Base-by-base conservation (phyloP, 1,140 invertebrate genomes). In the Dendrolimus kikuchii region DNA sequence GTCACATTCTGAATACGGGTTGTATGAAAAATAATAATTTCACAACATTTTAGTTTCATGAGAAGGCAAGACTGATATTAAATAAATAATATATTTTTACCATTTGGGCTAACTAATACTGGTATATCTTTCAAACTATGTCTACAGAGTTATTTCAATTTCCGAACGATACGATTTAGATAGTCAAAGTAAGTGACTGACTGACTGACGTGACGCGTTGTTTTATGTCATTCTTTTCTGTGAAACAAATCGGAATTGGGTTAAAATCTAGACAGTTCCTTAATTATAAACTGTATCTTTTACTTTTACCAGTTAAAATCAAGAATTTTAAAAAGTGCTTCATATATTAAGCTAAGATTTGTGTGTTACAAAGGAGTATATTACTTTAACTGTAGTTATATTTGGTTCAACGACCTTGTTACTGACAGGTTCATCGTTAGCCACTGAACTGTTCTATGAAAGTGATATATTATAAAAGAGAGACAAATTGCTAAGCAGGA, bases 341-440 rank as follows among this genome's bases (percentile, higher is more conserved):
- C 59, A 71, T 51, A 63, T 7, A 44, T 53, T 41, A 45, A 45
- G 50, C 38, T 46, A 57, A 51, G 55, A 50, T 60, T 60, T 52
- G 59, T 63, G 63, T 64, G 55, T 55, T 62, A 52, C 44, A 46
- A 66, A 60, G 70, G 61, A 51, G 64, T 58, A 56, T 71, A 61
- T 67, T 72, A 74, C 68, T 72, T 74, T 68, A 72, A 68, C 66
- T 77, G 68, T 82, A 82, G 79, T 77, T 86, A 84, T 86, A 86
- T 86, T 84, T 85, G 85, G 83, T 86, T 86, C 83, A 86, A 78
- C 81, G 83, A 86, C 83, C 83, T 86, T 86, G 83, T 85, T 85
- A 74, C 83, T 86, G 83, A 86, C 81, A 86, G 83, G 83, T 85
- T 83, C 81, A 85, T 86, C 80, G 77, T 79, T 82, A 62, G 77